Conservation (phyloP, 2,797 vertebrate genomes). For the Oreochromis mossambicus region DNA sequence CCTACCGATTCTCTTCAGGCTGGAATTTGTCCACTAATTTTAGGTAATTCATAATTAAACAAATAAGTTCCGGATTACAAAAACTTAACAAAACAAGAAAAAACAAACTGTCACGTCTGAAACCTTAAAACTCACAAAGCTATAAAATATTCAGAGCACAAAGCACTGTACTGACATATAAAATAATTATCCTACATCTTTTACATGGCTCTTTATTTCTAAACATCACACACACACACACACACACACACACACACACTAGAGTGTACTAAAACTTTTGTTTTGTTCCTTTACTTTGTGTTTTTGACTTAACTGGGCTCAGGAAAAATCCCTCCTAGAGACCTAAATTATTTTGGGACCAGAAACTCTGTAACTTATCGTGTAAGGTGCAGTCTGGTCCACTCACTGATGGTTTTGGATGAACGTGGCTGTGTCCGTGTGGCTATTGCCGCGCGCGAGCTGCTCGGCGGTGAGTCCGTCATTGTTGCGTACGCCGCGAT, state of each 20-base stretch:
- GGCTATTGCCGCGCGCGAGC: constrained; percentile 66
- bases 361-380: not conserved
- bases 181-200: not conserved
- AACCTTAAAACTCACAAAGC: not conserved
- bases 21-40: not conserved
- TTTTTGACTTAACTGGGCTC: not conserved
- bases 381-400: not conserved
- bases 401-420: not conserved
- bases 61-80: not conserved
- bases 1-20: too few species aligned
- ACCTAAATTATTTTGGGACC: not conserved
- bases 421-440: constrained; percentile 47
- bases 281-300: not conserved
- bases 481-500: constrained; percentile 60
- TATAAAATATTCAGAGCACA: not conserved
- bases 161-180: not conserved
- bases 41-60: not conserved
- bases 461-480: not conserved
- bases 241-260: not conserved
- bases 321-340: not conserved
- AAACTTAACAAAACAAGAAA: not conserved
- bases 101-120: not conserved
- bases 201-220: not conserved
- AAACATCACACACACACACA: not conserved
- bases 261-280: not conserved